Evolutionary conservation across 2,797 vertebrate genomes (phyloP).

Genomic region (Neosilurus hyrtlii): DNA sequence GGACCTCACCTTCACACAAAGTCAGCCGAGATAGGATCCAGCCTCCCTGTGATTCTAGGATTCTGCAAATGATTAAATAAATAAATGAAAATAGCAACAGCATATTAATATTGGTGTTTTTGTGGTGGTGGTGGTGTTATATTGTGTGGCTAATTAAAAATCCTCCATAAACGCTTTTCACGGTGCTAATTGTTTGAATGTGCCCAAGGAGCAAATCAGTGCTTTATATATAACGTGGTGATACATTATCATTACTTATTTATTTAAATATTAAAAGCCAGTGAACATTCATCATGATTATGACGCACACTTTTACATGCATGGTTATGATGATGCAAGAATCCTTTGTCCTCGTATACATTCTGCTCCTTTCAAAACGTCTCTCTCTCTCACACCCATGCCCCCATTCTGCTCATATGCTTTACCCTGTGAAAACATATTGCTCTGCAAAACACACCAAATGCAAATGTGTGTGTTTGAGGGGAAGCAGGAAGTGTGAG

Average conservation of each 20-base stretch:
- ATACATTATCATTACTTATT: not conserved
- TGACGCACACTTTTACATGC: not conserved
- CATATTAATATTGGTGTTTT: too few species aligned
- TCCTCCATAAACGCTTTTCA: conserved; percentile 1
- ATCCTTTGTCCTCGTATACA: not conserved
- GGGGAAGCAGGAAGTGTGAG: not conserved
- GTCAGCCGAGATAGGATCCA: too few species aligned
- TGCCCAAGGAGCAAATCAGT: not conserved
- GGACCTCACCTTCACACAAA: too few species aligned
- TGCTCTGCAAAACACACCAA: not conserved
- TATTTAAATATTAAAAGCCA: conserved; percentile 12
- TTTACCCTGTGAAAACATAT: conserved; percentile 3
- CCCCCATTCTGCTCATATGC: not conserved
- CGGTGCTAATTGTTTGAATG: not conserved
- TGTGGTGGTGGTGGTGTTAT: too few species aligned
- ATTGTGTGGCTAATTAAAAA: not conserved
- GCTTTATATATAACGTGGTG: not conserved
- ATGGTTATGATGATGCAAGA: not conserved
- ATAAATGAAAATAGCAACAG: too few species aligned
- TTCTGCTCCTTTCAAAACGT: not conserved
- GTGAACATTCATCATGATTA: conserved; percentile 19
- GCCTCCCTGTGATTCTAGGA: too few species aligned
- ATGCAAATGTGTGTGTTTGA: not conserved
- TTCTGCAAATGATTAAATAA: too few species aligned
- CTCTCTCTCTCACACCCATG: not conserved